Conservation (phyloP, 2,888 invertebrate species). For the Lasiommata megera region DNA sequence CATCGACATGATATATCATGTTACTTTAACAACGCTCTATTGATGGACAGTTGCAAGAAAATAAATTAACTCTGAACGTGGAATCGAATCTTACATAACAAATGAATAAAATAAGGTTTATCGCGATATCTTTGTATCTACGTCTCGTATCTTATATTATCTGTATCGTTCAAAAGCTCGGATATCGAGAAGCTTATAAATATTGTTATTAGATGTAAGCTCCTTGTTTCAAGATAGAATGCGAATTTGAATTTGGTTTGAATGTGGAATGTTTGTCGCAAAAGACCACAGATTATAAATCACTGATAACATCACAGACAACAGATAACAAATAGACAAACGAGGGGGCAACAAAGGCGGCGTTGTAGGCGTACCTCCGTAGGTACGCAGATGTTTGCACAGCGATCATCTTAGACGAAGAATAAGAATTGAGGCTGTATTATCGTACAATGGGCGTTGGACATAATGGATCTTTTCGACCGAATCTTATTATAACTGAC, state of each 20-base stretch:
- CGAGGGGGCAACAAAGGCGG: conserved; percentile 37
- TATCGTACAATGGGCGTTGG: conserved; percentile 53
- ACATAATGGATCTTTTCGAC: conserved; percentile 58
- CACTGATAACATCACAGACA: conserved; percentile 31
- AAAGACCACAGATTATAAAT: conserved; percentile 34
- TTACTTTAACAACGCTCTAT: no score
- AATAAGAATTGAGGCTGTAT: conserved; percentile 47
- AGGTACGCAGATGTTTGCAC: conserved; percentile 65
- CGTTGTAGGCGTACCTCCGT: conserved; percentile 43
- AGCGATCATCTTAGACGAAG: conserved; percentile 43
- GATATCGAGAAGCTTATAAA: conserved; percentile 8
- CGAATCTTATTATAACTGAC: conserved; percentile 68
- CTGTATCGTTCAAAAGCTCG: not conserved
- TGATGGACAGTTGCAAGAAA: no score
- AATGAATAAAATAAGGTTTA: not conserved
- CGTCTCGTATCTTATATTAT: not conserved
- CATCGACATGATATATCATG: no score
- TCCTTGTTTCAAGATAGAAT: conserved; percentile 3
- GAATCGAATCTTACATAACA: no score
- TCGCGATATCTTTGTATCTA: not conserved
- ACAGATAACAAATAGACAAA: conserved; percentile 36
- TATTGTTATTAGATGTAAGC: conserved; percentile 11
- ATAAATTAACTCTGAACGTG: no score
- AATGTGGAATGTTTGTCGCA: conserved; percentile 13
- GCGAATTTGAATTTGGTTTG: conserved; percentile 6